Evolutionary conservation across 2,888 invertebrate species (phyloP), one percentile per base, ranked within the genome.

Genomic region (Cerceris rybyensis): DNA sequence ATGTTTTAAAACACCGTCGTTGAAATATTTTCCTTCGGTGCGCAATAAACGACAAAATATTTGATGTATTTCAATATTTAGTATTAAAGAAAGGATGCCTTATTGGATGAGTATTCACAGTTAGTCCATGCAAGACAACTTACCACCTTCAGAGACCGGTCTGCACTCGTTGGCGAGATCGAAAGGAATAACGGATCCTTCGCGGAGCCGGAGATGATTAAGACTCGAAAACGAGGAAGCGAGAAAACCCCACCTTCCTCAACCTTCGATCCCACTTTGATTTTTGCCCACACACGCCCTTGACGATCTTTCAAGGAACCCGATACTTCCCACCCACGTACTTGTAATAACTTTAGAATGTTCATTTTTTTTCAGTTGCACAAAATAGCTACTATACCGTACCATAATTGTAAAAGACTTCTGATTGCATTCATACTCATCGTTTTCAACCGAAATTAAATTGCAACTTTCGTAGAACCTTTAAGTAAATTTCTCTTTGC

Each of bases 231-330:
- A 78, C 54, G 39, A 75, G 64, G 55, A 68, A 60, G 64, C 28
- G 28, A 28, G 28, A 28, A 28, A 28, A 52, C 75, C 76, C 80
- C 83, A 67, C 78, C 73, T 72, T 66, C n/a, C 42, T 41, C 55
- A 70, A 64, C 76, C 68, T 83, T 83, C 78, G 28, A 42, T 76
- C 85, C 87, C 84, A 83, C 83, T 81, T 83, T 71, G 75, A 83
- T 84, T 70, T 70, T 82, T 73, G 72, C 89, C 90, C 85, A 90
- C 88, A 84, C 85, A 41, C 69, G 86, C 72, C 88, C 89, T 83
- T 89, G 88, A 78, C 67, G 17, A 59, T 68, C 72, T 74, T 70
- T 64, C 66, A 59, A 70, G 70, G 68, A 68, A 65, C 60, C 77
- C 43, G 78, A 70, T 60, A 57, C 60, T 49, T 54, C 67, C 78